These are phyloP conservation scores for Chrysemys picta DNA, from an alignment of 2,113 vertebrate genomes.

Conservation along the genomic window DNA sequence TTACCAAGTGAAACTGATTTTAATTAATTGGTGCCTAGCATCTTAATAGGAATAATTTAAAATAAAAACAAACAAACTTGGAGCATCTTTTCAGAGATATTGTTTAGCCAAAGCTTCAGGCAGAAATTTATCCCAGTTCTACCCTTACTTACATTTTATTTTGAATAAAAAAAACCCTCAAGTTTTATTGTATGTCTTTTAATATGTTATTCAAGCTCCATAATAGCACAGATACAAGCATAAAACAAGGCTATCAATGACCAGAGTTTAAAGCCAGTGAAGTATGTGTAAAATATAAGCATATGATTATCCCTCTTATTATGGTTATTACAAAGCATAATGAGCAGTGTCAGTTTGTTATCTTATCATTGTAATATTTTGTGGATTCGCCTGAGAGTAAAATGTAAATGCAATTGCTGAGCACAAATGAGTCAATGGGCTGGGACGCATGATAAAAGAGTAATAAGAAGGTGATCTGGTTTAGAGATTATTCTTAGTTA, in stretches of 20 bases:
- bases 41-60: neutral
- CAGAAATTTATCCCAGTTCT: constrained; percentile 41
- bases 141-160: constrained; percentile 40
- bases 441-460: constrained; percentile 68
- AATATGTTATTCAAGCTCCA: constrained; percentile 40
- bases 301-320: constrained; percentile 59
- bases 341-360: constrained; percentile 68
- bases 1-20: constrained; percentile 46
- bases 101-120: constrained; percentile 11
- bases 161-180: constrained; percentile 33
- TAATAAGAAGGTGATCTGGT: constrained; percentile 62
- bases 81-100: neutral
- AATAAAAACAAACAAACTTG: too few relatives aligned
- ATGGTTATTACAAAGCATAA: constrained; percentile 76
- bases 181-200: constrained; percentile 36
- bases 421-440: constrained; percentile 72
- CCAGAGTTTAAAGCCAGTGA: constrained; percentile 60
- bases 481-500: constrained; percentile 56
- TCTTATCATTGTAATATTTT: constrained; percentile 74
- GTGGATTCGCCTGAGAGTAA: constrained; percentile 74
- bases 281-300: constrained; percentile 58
- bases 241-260: constrained; percentile 28
- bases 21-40: constrained; percentile 58
- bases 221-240: neutral
- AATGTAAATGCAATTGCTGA: constrained; percentile 76